These are phyloP conservation scores for Capromys pilorides DNA, from an alignment of 2,797 vertebrate genomes.

Conservation along the genomic window DNA sequence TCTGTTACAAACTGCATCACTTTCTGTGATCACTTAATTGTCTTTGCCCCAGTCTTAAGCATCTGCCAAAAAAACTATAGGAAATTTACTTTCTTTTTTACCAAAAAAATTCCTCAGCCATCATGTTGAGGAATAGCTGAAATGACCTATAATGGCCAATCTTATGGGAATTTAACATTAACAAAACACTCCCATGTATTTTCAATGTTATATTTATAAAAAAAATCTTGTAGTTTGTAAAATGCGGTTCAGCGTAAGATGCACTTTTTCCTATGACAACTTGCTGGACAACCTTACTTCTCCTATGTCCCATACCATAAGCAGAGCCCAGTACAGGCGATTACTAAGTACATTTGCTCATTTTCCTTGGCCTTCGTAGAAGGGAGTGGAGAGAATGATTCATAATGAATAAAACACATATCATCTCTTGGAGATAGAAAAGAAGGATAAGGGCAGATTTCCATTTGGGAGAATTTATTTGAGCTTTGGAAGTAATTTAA, in stretches of 20 bases:
- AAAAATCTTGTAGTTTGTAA: not conserved
- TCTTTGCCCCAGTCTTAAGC: constrained; percentile 5
- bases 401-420: constrained; percentile 78
- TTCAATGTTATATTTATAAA: not conserved
- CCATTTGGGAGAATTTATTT: constrained; percentile 69
- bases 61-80: constrained; percentile 21
- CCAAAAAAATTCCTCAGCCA: not conserved
- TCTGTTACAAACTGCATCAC: not conserved
- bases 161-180: not conserved
- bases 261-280: not conserved
- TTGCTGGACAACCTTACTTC: not conserved
- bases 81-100: constrained; percentile 5
- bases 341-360: not conserved
- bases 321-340: not conserved
- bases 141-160: not conserved
- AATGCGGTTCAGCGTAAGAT: not conserved
- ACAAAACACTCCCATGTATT: not conserved
- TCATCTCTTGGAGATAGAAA: constrained; percentile 72
- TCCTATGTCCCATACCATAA: not conserved
- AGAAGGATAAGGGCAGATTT: constrained; percentile 75
- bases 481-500: constrained; percentile 74
- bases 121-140: not conserved
- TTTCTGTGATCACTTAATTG: not conserved
- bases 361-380: constrained; percentile 43
- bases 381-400: constrained; percentile 66